phyloP scores from a whole-genome alignment of 2,888 invertebrate species.

The Macaria liturata region DNA sequence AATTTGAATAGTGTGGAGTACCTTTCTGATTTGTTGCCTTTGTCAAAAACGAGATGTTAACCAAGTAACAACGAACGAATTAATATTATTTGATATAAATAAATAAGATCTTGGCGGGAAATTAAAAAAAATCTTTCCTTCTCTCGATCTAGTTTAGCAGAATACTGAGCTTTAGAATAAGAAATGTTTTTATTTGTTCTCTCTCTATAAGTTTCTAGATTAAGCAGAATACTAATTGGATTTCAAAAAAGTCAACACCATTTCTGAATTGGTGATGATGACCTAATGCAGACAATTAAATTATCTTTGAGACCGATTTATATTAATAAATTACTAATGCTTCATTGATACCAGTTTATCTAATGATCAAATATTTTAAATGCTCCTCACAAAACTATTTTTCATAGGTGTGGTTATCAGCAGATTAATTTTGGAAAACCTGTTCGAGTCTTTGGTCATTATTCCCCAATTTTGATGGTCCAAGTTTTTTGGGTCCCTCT shows the following conservation, averaged over 20 bases:
- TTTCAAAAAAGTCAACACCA: neutral
- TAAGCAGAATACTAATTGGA: no score
- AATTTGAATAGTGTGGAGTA: neutral
- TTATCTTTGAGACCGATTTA: conserved; percentile 10
- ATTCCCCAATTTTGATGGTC: conserved; percentile 6
- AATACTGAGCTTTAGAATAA: no score
- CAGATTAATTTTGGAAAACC: neutral
- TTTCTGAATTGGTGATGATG: neutral
- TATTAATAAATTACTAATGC: conserved; percentile 8
- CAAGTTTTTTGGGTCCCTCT: conserved; percentile 34
- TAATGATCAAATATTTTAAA: conserved; percentile 10
- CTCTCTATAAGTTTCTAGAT: no score
- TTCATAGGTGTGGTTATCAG: conserved; percentile 1
- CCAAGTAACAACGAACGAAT: no score
- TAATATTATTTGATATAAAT: no score
- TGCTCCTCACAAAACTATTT: neutral
- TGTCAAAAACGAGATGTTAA: no score
- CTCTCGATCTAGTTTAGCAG: no score
- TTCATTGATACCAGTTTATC: conserved; percentile 5
- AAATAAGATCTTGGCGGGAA: no score
- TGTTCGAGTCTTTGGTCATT: neutral
- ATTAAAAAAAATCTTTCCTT: no score
- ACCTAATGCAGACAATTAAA: conserved; percentile 6
- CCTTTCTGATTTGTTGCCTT: no score
- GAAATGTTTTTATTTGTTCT: no score